These are phyloP conservation scores for Halichoeres trimaculatus DNA, from an alignment of 2,113 vertebrate species.

Conservation along the genomic window DNA sequence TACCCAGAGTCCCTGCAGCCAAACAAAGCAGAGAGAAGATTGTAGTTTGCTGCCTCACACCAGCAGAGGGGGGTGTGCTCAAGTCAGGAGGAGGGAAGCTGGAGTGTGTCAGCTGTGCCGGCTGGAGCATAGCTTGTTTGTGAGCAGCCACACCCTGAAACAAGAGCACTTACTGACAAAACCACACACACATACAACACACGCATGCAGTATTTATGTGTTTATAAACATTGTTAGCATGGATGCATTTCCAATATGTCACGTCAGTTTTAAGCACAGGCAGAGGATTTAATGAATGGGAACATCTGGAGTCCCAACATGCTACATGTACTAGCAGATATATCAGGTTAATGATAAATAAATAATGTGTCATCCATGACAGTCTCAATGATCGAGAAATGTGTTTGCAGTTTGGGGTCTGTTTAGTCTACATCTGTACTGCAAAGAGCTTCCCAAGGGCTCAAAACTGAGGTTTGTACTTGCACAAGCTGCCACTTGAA, in stretches of 20 bases:
- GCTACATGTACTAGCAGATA: neutral
- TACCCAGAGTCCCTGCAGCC: conserved; percentile 61
- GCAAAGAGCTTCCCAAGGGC: conserved; percentile 10
- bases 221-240: neutral
- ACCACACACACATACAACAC: neutral
- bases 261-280: neutral
- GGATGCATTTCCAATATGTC: neutral
- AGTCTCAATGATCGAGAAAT: neutral
- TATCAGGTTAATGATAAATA: neutral
- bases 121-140: conserved; percentile 32
- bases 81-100: conserved; percentile 51
- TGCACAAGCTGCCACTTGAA: conserved; percentile 35
- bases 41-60: conserved; percentile 58
- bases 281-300: neutral
- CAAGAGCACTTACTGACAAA: conserved; percentile 6
- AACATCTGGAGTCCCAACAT: neutral
- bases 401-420: too few relatives aligned
- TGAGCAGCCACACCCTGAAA: conserved; percentile 66
- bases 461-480: conserved; percentile 34
- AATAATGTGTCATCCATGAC: conserved; percentile 2
- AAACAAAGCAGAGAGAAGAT: conserved; percentile 26
- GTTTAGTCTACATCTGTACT: neutral
- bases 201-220: neutral
- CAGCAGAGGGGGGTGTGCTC: conserved; percentile 79
- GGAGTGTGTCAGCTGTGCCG: conserved; percentile 24